These are phyloP conservation scores for Metalampra italica DNA, from an alignment of 2,888 invertebrate genomes.

Conservation along the genomic window DNA sequence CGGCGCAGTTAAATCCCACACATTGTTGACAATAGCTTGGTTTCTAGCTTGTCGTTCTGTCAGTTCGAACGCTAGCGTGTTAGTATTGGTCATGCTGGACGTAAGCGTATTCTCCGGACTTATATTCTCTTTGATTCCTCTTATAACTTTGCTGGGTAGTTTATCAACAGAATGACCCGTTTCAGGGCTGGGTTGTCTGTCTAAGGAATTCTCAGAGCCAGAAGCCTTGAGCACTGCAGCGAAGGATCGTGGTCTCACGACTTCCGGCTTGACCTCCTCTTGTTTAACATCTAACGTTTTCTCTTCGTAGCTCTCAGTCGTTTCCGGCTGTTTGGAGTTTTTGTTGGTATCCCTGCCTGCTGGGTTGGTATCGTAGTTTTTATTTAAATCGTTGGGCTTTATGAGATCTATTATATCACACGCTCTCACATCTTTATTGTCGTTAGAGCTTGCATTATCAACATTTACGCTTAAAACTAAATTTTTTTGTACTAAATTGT, in stretches of 20 bases:
- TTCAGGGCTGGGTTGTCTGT: slow-evolving; percentile 61
- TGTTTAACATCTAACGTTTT: background rate
- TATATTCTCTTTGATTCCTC: slow-evolving; percentile 80
- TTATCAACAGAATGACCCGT: slow-evolving; percentile 63
- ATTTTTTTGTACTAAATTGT: slow-evolving; percentile 70
- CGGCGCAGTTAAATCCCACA: slow-evolving; percentile 38
- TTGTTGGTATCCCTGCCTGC: slow-evolving; percentile 24
- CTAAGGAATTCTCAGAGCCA: slow-evolving; percentile 62
- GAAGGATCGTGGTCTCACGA: slow-evolving; percentile 55
- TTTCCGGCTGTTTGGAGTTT: slow-evolving; percentile 9
- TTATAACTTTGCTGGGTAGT: slow-evolving; percentile 75
- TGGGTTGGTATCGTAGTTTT: slow-evolving; percentile 30
- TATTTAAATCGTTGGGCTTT: slow-evolving; percentile 62
- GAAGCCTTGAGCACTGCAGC: slow-evolving; percentile 67
- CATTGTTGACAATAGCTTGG: slow-evolving; percentile 31
- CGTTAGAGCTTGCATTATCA: slow-evolving; percentile 38
- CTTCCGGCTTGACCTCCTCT: slow-evolving; percentile 36
- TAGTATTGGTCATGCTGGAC: slow-evolving; percentile 60
- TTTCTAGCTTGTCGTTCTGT: slow-evolving; percentile 46
- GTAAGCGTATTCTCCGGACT: slow-evolving; percentile 80
- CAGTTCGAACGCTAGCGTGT: slow-evolving; percentile 55
- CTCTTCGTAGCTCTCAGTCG: background rate
- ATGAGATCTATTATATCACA: slow-evolving; percentile 65
- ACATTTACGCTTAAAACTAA: slow-evolving; percentile 66
- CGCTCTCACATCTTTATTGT: slow-evolving; percentile 31